Evolutionary conservation across 2,113 vertebrate species (phyloP), one percentile per base, ranked within the genome.

Genomic region (Phocoena phocoena): DNA sequence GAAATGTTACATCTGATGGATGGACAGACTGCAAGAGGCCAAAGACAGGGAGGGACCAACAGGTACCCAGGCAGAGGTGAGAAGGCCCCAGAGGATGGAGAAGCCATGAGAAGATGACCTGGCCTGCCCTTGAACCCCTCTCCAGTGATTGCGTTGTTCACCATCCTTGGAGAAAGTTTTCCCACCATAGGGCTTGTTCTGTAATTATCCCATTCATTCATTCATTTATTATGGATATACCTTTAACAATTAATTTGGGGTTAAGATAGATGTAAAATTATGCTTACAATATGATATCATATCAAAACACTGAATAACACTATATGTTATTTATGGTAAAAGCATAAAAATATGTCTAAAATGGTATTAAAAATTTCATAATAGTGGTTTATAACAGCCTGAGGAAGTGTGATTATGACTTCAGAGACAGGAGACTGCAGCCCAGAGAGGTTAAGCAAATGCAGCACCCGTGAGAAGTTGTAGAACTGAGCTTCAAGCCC

Each of bases 1-100:
- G 2, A 77, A 9, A 50, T 2, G 5, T 25, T n/a, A 1, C 41
- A 11, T n/a, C 38, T 31, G 60, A 60, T 1, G 26, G 28, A 2
- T 58, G 77, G 17, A 38, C 58, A 55, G 76, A 60, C 23, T 62
- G 60, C 0, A 5, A 83, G 60, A 31, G 26, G 18, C 38, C 77
- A 68, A 38, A 41, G n/a, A 6, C 38, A 62, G 14, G 15, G 6
- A 15, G 60, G 68, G 11, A 53, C 21, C 1, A 4, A 6, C 50
- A n/a, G 50, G 25, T 9, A 53, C 26, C 38, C 85, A 53, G 63
- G 63, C 2, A 55, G 58, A 58, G 18, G 68, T 23, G 47, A 38
- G 60, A 58, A 44, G 55, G 67, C 25, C 73, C 25, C 13, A 0
- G 60, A 8, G 31, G 21, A 33, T 12, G 28, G 31, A 81, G 76